phyloP scores from a whole-genome alignment of 2,797 vertebrate genomes.

The Apogon talboti region DNA sequence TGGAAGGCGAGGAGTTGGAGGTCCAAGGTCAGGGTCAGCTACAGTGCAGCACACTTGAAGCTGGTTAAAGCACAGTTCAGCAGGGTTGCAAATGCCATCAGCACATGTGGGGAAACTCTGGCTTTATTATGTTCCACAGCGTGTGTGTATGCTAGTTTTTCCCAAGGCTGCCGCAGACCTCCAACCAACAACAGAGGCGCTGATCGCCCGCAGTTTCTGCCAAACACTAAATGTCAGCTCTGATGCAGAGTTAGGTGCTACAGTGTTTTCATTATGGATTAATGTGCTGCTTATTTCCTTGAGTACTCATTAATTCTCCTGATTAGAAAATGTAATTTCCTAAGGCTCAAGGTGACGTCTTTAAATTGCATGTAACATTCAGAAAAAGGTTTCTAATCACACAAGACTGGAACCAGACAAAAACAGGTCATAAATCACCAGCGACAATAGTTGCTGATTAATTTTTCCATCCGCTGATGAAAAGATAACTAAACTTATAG shows the following conservation, averaged over 20 bases:
- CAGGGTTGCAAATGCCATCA: slow-evolving; percentile 37
- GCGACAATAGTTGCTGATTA: not conserved
- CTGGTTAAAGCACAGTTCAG: slow-evolving; percentile 37
- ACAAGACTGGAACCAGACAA: not conserved
- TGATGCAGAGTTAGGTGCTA: slow-evolving; percentile 2
- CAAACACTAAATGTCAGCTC: slow-evolving; percentile 25
- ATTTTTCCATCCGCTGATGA: slow-evolving; percentile 8
- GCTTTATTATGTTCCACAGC: slow-evolving; percentile 36
- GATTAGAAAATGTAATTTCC: not conserved
- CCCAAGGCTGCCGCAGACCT: slow-evolving; percentile 16
- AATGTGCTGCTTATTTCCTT: slow-evolving; percentile 3
- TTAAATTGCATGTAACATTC: not conserved
- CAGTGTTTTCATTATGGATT: slow-evolving; percentile 12
- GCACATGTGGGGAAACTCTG: slow-evolving; percentile 34
- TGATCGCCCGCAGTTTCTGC: slow-evolving; percentile 16
- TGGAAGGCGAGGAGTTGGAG: slow-evolving; percentile 5
- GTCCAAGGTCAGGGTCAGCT: slow-evolving; percentile 53
- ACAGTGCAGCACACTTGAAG: slow-evolving; percentile 32
- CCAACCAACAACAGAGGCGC: slow-evolving; percentile 10
- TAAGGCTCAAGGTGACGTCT: not conserved
- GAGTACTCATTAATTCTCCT: not conserved
- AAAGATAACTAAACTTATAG: not conserved
- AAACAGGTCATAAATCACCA: not conserved
- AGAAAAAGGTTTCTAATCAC: not conserved
- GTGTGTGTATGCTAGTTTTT: slow-evolving; percentile 25